These are phyloP conservation scores for Deilephila porcellus DNA, from an alignment of 2,888 invertebrate species.

Conservation along the genomic window DNA sequence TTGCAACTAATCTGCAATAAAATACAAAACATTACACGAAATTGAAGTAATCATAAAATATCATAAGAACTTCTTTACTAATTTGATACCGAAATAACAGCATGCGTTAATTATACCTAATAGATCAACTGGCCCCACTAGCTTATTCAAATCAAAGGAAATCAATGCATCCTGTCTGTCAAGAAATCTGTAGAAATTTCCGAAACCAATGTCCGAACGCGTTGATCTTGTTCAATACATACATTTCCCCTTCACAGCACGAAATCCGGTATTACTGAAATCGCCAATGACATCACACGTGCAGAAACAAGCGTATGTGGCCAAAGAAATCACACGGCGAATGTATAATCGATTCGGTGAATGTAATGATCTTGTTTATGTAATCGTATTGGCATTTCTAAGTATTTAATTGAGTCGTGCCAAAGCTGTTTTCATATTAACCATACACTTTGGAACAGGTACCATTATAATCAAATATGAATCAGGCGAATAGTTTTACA, in stretches of 20 bases:
- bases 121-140: no score
- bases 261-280: constrained; percentile 27
- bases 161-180: not conserved
- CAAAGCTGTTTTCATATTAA: not conserved
- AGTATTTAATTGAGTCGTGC: not conserved
- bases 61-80: no score
- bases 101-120: no score
- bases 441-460: not conserved
- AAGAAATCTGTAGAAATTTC: not conserved
- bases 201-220: constrained; percentile 1
- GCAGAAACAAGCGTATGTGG: constrained; percentile 20
- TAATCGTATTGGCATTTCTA: not conserved
- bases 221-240: constrained; percentile 21
- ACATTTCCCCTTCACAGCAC: constrained; percentile 25
- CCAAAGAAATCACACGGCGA: constrained; percentile 24
- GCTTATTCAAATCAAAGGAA: not conserved
- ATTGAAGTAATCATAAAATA: no score
- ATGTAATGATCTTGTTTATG: constrained; percentile 23
- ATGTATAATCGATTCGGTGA: constrained; percentile 27
- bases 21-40: no score
- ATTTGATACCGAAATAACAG: no score
- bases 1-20: no score
- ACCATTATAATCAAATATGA: not conserved
- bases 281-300: constrained; percentile 29
- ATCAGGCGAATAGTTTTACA: not conserved